Percentiles rank a stretch among this genome's conserved stretches.
Conservation (phyloP, 2,113 vertebrate species). For the Oncorhynchus nerka region DNA sequence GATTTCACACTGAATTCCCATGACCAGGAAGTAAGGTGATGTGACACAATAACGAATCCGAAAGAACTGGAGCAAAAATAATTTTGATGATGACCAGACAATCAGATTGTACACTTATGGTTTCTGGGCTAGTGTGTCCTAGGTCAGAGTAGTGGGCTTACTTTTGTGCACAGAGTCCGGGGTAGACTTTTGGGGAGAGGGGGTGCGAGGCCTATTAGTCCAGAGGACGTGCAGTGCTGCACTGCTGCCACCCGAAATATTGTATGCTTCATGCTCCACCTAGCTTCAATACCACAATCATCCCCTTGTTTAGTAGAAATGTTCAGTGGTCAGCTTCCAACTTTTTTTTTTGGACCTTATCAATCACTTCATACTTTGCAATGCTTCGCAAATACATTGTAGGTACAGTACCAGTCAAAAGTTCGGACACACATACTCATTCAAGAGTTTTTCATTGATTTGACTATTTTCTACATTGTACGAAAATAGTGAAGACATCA, state of each 20-base stretch:
- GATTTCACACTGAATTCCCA: background rate
- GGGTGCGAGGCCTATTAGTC: background rate
- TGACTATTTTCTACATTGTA: too few relatives aligned
- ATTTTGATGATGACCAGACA: too few relatives aligned
- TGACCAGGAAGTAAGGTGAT: background rate
- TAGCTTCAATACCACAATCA: conserved; percentile 1
- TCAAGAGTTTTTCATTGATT: too few relatives aligned
- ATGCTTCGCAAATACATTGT: too few relatives aligned
- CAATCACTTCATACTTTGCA: too few relatives aligned
- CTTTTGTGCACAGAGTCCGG: too few relatives aligned
- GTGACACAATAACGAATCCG: background rate
- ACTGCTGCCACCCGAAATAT: background rate
- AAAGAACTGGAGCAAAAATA: background rate
- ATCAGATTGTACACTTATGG: background rate
- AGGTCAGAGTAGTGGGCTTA: too few relatives aligned
- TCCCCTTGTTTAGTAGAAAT: background rate
- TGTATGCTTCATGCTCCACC: background rate
- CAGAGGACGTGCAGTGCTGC: background rate
- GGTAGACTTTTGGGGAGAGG: background rate
- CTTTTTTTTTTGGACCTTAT: too few relatives aligned
- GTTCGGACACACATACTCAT: too few relatives aligned
- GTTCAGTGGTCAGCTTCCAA: background rate
- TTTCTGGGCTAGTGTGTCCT: background rate
- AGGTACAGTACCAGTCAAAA: too few relatives aligned
- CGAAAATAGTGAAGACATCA: too few relatives aligned